Conservation (phyloP, 2,113 vertebrate genomes). For the Acrocephalus arundinaceus region DNA sequence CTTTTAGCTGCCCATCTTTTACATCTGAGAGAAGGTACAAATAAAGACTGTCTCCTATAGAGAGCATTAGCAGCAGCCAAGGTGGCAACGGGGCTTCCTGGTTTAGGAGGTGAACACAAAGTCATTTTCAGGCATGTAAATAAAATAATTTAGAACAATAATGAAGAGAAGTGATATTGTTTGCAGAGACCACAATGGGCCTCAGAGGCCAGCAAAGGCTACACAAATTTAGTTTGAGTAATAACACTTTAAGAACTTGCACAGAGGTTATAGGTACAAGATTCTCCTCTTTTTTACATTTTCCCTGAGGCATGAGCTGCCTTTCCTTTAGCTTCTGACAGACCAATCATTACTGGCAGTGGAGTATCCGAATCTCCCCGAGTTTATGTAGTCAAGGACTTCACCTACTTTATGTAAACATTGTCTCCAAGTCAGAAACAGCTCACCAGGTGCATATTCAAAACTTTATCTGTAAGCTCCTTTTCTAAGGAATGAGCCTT, state of each 20-base stretch:
- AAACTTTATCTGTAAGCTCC: not conserved
- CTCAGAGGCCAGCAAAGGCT: not conserved
- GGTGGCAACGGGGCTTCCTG: not conserved
- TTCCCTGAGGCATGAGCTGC: not conserved
- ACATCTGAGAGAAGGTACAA: not conserved
- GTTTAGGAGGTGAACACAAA: not conserved
- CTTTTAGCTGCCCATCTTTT: not conserved
- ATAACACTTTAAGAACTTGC: not conserved
- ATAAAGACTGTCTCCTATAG: not conserved
- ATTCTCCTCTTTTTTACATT: not conserved
- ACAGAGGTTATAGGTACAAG: accelerated
- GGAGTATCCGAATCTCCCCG: not conserved
- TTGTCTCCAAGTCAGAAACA: not conserved
- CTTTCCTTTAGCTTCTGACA: not conserved
- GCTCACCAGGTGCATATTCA: not conserved
- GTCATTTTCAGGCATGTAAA: not conserved
- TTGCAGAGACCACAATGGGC: not conserved
- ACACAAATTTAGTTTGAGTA: not conserved
- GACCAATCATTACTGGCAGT: not conserved
- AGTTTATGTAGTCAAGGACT: not conserved
- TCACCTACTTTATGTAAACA: not conserved
- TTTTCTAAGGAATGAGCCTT: not conserved
- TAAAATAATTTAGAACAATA: not conserved
- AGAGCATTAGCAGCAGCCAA: not conserved
- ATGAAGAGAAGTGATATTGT: not conserved